Conservation (phyloP, 2,113 vertebrate genomes). For the Garra rufa region DNA sequence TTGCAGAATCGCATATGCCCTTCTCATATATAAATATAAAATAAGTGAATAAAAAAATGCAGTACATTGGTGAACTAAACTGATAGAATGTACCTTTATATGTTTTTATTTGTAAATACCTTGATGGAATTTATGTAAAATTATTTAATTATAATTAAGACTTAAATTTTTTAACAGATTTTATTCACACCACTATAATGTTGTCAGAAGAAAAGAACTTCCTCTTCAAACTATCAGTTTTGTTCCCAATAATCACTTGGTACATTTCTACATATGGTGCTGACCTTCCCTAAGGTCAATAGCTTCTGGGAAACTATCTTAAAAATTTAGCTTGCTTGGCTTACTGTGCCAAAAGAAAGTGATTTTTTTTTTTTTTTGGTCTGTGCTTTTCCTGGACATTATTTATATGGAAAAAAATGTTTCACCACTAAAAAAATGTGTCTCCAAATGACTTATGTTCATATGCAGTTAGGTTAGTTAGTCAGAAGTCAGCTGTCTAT, state of each 20-base stretch:
- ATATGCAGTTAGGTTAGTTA: background rate
- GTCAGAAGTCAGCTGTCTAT: background rate
- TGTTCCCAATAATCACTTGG: background rate
- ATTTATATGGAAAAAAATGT: background rate
- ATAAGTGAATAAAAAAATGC: background rate
- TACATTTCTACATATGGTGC: background rate
- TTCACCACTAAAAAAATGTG: background rate
- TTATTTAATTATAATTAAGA: too few relatives aligned
- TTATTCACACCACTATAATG: background rate
- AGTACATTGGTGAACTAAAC: background rate
- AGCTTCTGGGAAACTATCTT: background rate
- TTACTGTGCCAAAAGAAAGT: background rate
- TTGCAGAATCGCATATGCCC: background rate
- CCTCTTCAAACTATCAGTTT: background rate
- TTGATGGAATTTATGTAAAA: too few relatives aligned
- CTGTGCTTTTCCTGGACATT: background rate
- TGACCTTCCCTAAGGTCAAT: background rate
- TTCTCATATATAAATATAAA: background rate
- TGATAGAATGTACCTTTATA: too few relatives aligned
- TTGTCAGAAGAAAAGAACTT: background rate
- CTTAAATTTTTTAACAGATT: too few relatives aligned
- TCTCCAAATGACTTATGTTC: background rate
- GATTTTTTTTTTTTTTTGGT: background rate
- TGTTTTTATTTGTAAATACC: too few relatives aligned
- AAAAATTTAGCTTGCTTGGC: background rate